phyloP scores from a whole-genome alignment of 2,797 vertebrate species.

The Cichlasoma orientale region DNA sequence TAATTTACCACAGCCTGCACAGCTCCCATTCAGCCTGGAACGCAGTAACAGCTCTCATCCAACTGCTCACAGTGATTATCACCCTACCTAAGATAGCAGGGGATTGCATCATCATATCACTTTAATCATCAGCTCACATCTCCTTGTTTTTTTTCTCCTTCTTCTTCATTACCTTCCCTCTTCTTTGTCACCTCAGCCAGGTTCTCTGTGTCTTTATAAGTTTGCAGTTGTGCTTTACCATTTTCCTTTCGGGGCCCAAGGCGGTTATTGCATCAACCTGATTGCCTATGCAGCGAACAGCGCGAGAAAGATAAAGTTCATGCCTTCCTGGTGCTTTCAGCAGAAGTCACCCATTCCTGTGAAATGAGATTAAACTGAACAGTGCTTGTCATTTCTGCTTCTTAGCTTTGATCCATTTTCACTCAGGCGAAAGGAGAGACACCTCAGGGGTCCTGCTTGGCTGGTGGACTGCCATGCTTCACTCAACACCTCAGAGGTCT shows the following conservation, averaged over 20 bases:
- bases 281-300: slow-evolving; percentile 18
- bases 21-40: slow-evolving; percentile 13
- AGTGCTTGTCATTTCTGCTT: slow-evolving; percentile 41
- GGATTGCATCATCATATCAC: slow-evolving; percentile 6
- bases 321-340: slow-evolving; percentile 4
- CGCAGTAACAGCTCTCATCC: slow-evolving; percentile 28
- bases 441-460: slow-evolving; percentile 32
- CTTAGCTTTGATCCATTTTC: slow-evolving; percentile 44
- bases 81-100: background rate
- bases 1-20: slow-evolving; percentile 42
- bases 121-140: slow-evolving; percentile 21
- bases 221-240: background rate
- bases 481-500: slow-evolving; percentile 30
- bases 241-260: slow-evolving; percentile 2
- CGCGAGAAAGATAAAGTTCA: slow-evolving; percentile 3
- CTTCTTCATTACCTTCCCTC: background rate
- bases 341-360: slow-evolving; percentile 29
- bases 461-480: slow-evolving; percentile 38
- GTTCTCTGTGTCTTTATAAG: background rate
- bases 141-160: background rate
- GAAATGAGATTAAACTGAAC: slow-evolving; percentile 45
- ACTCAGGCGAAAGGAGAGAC: slow-evolving; percentile 28
- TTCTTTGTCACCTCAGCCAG: background rate
- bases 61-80: slow-evolving; percentile 22
- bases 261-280: slow-evolving; percentile 28